A percentile compares a stretch with the other conserved stretches of the same genome.
Evolutionary conservation across 1,140 invertebrate species (phyloP).

Genomic region (Chrysopa pallens): DNA sequence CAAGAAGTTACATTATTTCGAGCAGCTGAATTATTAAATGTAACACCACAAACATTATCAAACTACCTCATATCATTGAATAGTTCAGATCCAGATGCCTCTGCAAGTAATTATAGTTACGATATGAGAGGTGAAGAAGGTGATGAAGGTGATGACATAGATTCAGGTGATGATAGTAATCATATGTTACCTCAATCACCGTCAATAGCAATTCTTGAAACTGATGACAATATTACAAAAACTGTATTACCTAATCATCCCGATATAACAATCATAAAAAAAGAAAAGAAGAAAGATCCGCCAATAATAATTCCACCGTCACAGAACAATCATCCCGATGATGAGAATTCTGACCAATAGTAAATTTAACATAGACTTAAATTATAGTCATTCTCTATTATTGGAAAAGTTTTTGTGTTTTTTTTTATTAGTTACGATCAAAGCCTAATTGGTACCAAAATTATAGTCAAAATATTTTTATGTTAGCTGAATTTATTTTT

Average conservation of each 20-base stretch:
- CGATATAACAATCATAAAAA: slow-evolving; percentile 41
- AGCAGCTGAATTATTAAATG: slow-evolving; percentile 52
- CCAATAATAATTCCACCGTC: slow-evolving; percentile 18
- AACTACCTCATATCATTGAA: slow-evolving; percentile 43
- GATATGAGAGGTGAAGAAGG: slow-evolving; percentile 2
- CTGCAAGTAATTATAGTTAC: slow-evolving; percentile 11
- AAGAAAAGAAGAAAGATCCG: slow-evolving; percentile 27
- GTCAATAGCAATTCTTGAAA: slow-evolving; percentile 24
- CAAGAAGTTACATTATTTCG: slow-evolving; percentile 51
- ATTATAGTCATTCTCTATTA: slow-evolving; percentile 20
- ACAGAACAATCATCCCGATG: slow-evolving; percentile 23
- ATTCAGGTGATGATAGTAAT: slow-evolving; percentile 1
- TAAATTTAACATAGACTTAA: slow-evolving; percentile 11
- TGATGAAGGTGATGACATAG: neutral
- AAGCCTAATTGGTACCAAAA: slow-evolving; percentile 6
- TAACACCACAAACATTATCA: slow-evolving; percentile 49
- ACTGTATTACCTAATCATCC: slow-evolving; percentile 36
- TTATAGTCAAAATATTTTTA: slow-evolving; percentile 13
- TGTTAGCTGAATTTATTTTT: slow-evolving; percentile 8
- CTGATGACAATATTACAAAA: slow-evolving; percentile 14
- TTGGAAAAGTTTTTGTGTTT: slow-evolving; percentile 26
- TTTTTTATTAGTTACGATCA: slow-evolving; percentile 18
- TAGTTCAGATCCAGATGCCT: slow-evolving; percentile 23
- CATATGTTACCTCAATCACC: slow-evolving; percentile 7
- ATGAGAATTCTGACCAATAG: slow-evolving; percentile 8